These are phyloP conservation scores for Encarsia formosa DNA, from an alignment of 2,888 invertebrate species.

Conservation along the genomic window DNA sequence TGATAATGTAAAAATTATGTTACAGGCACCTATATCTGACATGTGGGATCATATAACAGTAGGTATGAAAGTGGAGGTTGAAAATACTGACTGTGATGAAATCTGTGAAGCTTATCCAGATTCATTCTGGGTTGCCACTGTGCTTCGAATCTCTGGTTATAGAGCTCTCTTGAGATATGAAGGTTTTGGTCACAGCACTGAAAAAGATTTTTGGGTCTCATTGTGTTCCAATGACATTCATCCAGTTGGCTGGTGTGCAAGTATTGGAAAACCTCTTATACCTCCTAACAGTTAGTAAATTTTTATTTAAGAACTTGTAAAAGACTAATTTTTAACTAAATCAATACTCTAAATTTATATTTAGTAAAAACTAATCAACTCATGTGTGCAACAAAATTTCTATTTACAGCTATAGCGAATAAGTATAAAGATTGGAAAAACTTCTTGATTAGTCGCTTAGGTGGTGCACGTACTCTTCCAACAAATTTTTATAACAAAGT, in stretches of 20 bases:
- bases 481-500: conserved; percentile 89
- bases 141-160: conserved; percentile 84
- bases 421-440: conserved; percentile 96
- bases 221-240: conserved; percentile 92
- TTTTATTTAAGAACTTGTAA: background rate
- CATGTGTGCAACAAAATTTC: no score
- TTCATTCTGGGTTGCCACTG: conserved; percentile 95
- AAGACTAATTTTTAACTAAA: background rate
- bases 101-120: conserved; percentile 73
- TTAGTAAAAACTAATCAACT: no score
- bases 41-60: conserved; percentile 87
- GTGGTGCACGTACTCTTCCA: conserved; percentile 92
- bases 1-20: background rate
- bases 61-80: conserved; percentile 90
- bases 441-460: conserved; percentile 84
- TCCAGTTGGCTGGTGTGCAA: conserved; percentile 97
- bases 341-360: no score
- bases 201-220: conserved; percentile 96
- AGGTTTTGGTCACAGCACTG: conserved; percentile 83
- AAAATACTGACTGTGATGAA: conserved; percentile 84
- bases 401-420: conserved; percentile 70
- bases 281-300: conserved; percentile 73
- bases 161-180: conserved; percentile 82
- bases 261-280: conserved; percentile 89
- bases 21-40: conserved; percentile 76